Evolutionary conservation across 2,888 invertebrate species (phyloP), one percentile per base, ranked within the genome.

Genomic region (Ceratothoa steindachneri): DNA sequence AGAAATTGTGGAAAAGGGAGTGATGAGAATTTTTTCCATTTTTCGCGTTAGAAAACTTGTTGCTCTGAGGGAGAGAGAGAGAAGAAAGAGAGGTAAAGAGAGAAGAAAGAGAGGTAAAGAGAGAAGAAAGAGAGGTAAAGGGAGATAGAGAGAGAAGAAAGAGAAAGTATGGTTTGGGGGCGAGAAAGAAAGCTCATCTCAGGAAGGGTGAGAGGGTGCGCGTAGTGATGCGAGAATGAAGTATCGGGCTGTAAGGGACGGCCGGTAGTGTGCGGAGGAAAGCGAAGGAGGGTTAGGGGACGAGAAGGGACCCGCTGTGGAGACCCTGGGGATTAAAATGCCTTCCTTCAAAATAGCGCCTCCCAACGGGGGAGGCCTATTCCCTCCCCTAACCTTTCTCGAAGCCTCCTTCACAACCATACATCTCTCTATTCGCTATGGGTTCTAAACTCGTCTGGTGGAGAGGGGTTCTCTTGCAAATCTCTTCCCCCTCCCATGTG

Each of bases 141-240:
- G 15, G 30, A 30, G 30, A 30, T 24, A 27, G 70, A 64, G 30
- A 64, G 30, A 24, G 31, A 24, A 19, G 19, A 30, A 9, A 27
- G 12, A 67, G 12, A 67, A 67, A 67, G 28, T 5, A 71, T 41
- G 28, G 66, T 30, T 24, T 24, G 67, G 67, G 30, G 31, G 24
- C n/a, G 55, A 27, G 31, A 7, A 31, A 22, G 19, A 27, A 19
- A 30, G 28, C 9, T 51, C 2, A n/a, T 9, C n/a, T n/a, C 41
- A 3, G 19, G 29, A 41, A 55, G 31, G 30, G 28, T 22, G 1
- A 24, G 55, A 19, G 9, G 9, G 55, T 5, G 55, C 19, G 55
- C 5, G 55, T 7, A 22, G 24, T 55, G 55, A 22, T 4, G 60
- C 22, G 19, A 22, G 19, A n/a, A 51, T 2, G 52, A 51, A 51